phyloP scores from a whole-genome alignment of 2,888 invertebrate species.

The Autographa gamma region DNA sequence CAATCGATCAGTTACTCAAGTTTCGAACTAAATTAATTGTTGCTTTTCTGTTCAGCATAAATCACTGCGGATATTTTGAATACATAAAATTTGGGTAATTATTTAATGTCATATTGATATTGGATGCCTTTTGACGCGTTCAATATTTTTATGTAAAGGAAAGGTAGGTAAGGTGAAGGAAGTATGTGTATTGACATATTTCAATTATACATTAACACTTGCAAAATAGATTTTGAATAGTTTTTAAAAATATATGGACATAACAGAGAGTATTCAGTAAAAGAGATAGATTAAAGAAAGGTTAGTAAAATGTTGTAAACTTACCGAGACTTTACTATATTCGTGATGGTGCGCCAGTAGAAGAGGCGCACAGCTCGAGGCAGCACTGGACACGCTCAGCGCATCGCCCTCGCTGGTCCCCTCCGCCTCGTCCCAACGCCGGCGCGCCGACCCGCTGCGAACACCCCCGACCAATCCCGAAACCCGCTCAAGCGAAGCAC shows the following conservation, averaged over 20 bases:
- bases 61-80: neutral
- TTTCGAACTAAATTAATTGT: slow-evolving; percentile 10
- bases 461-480: slow-evolving; percentile 81
- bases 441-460: slow-evolving; percentile 87
- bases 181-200: neutral
- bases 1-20: slow-evolving; percentile 18
- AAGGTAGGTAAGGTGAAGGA: neutral
- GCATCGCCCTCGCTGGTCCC: slow-evolving; percentile 85
- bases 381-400: slow-evolving; percentile 84
- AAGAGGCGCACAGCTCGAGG: slow-evolving; percentile 84
- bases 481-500: slow-evolving; percentile 87
- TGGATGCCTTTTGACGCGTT: neutral
- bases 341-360: slow-evolving; percentile 83
- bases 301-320: slow-evolving; percentile 52
- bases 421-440: slow-evolving; percentile 85
- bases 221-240: neutral
- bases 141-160: neutral
- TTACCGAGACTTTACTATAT: slow-evolving; percentile 86
- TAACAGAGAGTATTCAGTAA: neutral
- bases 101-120: slow-evolving; percentile 8
- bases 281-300: slow-evolving; percentile 1
- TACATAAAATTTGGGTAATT: neutral
- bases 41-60: slow-evolving; percentile 4
- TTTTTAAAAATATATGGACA: neutral
- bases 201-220: neutral